A percentile compares a stretch with the other conserved stretches of the same genome.
These are phyloP conservation scores for Amitus sp. DNA, from an alignment of 2,888 invertebrate species.

Conservation along the genomic window DNA sequence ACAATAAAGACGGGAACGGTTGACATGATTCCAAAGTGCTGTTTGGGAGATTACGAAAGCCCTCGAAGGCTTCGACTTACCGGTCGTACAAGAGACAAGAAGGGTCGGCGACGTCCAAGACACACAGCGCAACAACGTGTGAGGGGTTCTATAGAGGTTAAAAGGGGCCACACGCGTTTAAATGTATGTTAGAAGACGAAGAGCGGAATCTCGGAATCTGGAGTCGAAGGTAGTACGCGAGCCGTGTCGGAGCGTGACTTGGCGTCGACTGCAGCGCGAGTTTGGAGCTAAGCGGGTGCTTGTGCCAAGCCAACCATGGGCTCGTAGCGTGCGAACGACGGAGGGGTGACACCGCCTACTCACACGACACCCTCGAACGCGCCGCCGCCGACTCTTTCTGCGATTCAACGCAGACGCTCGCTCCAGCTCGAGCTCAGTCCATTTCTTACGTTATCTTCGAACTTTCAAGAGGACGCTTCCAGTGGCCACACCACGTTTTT, in stretches of 20 bases:
- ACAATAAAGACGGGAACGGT: neutral
- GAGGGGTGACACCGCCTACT: constrained; percentile 44
- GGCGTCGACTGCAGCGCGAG: constrained; percentile 36
- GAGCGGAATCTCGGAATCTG: neutral
- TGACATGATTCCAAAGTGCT: constrained; percentile 1
- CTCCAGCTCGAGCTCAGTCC: too few species aligned
- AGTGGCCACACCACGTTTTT: too few species aligned
- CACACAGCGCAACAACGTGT: neutral
- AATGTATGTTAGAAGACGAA: neutral
- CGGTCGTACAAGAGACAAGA: neutral
- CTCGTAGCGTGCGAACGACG: constrained; percentile 25
- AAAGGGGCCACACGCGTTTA: constrained; percentile 18
- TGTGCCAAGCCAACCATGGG: constrained; percentile 24
- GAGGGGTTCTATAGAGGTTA: neutral
- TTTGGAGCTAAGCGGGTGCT: constrained; percentile 29
- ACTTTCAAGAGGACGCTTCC: too few species aligned
- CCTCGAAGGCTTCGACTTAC: constrained; percentile 3
- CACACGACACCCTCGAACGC: too few species aligned
- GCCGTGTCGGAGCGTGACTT: constrained; percentile 33
- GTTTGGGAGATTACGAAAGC: constrained; percentile 5
- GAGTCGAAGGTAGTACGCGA: constrained; percentile 20
- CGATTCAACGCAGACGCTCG: too few species aligned
- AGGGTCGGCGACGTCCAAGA: neutral
- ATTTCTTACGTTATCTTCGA: too few species aligned
- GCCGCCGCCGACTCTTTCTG: too few species aligned